These are phyloP conservation scores for Pterostichus niger DNA, from an alignment of 2,888 invertebrate species.

Conservation along the genomic window DNA sequence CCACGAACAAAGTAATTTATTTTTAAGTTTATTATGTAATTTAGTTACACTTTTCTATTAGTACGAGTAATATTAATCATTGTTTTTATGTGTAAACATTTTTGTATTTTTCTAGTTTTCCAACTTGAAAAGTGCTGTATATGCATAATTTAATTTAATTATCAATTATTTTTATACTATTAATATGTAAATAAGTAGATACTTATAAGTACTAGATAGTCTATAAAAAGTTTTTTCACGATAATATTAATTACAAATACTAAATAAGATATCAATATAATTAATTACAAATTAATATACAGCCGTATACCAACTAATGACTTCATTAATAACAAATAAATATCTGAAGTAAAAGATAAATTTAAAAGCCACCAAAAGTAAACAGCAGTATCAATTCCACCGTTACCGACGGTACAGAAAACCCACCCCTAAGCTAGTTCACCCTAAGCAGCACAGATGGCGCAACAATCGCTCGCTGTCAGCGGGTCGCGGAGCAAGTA, in stretches of 20 bases:
- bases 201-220: no score
- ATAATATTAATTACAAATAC: not conserved
- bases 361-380: no score
- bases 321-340: not conserved
- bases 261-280: constrained; percentile 9
- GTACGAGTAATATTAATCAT: no score
- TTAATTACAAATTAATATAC: constrained; percentile 3
- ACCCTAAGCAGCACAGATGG: constrained; percentile 46
- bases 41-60: no score
- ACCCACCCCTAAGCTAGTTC: constrained; percentile 51
- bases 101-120: no score
- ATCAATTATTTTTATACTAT: no score
- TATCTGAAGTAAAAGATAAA: not conserved
- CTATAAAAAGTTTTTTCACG: no score
- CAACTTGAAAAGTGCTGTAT: no score
- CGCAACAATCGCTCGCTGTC: constrained; percentile 34
- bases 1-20: no score
- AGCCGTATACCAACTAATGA: not conserved
- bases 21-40: not conserved
- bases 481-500: constrained; percentile 31
- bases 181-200: no score
- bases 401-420: constrained; percentile 38
- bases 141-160: no score
- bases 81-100: no score
- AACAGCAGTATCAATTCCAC: not conserved